Evolutionary conservation across 2,113 vertebrate genomes (phyloP).

Genomic region (Cheilinus undulatus): DNA sequence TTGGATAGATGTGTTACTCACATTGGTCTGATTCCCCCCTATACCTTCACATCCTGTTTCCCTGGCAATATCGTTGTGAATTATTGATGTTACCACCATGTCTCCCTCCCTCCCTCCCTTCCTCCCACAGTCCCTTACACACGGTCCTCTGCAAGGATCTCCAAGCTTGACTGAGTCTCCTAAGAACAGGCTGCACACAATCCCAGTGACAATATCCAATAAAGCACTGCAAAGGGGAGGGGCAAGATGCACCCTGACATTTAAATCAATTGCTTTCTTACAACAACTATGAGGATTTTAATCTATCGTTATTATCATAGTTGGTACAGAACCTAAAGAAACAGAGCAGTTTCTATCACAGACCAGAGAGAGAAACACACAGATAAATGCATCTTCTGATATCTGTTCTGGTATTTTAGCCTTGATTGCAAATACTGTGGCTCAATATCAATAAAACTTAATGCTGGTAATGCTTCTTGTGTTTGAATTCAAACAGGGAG

Average conservation of each 20-base stretch:
- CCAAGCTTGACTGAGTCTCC: slow-evolving; percentile 74
- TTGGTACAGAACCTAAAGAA: slow-evolving; percentile 29
- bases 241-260: slow-evolving; percentile 73
- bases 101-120: slow-evolving; percentile 49
- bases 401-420: slow-evolving; percentile 36
- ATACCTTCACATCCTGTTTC: slow-evolving; percentile 78
- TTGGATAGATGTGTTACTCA: slow-evolving; percentile 57
- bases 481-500: slow-evolving; percentile 50
- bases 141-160: slow-evolving; percentile 67
- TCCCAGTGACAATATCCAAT: slow-evolving; percentile 77
- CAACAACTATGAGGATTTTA: slow-evolving; percentile 71
- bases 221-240: slow-evolving; percentile 70
- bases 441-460: slow-evolving; percentile 58
- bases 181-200: slow-evolving; percentile 65
- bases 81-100: slow-evolving; percentile 81
- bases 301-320: slow-evolving; percentile 73
- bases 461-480: slow-evolving; percentile 48
- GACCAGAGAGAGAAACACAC: slow-evolving; percentile 15
- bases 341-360: slow-evolving; percentile 27
- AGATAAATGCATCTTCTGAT: slow-evolving; percentile 1
- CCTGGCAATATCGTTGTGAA: slow-evolving; percentile 77
- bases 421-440: slow-evolving; percentile 46
- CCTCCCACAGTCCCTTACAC: slow-evolving; percentile 50
- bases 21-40: slow-evolving; percentile 49
- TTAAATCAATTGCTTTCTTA: slow-evolving; percentile 80